Conservation (phyloP, 2,888 invertebrate genomes). For the Clostera curtula region DNA sequence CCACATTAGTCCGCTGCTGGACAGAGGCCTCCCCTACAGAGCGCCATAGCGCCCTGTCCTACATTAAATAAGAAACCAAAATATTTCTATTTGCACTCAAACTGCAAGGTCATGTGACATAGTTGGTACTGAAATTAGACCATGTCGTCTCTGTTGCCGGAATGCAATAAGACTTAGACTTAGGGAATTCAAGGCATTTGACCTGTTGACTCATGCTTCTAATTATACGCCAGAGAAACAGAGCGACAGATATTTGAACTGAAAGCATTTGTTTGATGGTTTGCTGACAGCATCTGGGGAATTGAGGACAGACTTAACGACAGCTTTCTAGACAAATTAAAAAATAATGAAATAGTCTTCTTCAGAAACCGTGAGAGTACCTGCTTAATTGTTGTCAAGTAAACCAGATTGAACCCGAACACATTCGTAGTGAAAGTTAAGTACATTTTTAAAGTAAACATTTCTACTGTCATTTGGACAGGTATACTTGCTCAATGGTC, state of each 20-base stretch:
- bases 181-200: slow-evolving; percentile 10
- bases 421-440: too few relatives aligned
- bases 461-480: too few relatives aligned
- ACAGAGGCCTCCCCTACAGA: too few relatives aligned
- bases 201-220: slow-evolving; percentile 21
- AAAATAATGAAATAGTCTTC: too few relatives aligned
- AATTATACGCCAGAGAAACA: slow-evolving; percentile 15
- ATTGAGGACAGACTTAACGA: neutral
- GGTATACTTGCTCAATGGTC: too few relatives aligned
- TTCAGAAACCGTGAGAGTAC: too few relatives aligned
- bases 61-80: neutral
- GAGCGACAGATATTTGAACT: neutral
- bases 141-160: slow-evolving; percentile 4
- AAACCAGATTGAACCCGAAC: too few relatives aligned
- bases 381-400: too few relatives aligned
- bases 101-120: slow-evolving; percentile 21
- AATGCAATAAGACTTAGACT: slow-evolving; percentile 21
- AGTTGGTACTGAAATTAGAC: slow-evolving; percentile 17
- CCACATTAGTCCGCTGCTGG: too few relatives aligned
- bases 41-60: neutral
- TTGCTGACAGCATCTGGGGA: slow-evolving; percentile 6
- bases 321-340: too few relatives aligned
- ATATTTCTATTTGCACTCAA: slow-evolving; percentile 15
- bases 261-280: slow-evolving; percentile 7
- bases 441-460: too few relatives aligned